Base-by-base conservation (phyloP, 2,888 invertebrate genomes). In the Liposcelis brunnea region DNA sequence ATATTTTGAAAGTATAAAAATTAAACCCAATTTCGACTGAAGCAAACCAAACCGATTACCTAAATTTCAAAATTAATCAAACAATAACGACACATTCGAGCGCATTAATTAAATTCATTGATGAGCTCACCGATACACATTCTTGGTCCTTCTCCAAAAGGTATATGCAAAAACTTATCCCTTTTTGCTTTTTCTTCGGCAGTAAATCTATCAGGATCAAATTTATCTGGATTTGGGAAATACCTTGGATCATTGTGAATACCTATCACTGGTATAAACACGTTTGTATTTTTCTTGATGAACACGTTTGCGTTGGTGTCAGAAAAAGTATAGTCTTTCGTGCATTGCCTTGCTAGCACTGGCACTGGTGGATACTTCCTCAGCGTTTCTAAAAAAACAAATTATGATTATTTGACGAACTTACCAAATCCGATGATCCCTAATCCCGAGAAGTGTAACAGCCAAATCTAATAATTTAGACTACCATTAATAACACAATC, bases 121-220 rank as follows among this genome's bases (percentile, higher is more conserved):
- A n/a, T n/a, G n/a, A n/a, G n/a, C 55, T 54, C 58, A 71, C 72
- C 72, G 54, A 72, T 62, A 54, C 72, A 72, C 57, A 68, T 67
- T 49, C 70, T 61, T 6, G 71, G 71, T 1, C 72, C 72, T 55
- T 70, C 71, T 2, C 72, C 72, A 54, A 72, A 72, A 1, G 72
- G 71, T 61, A 71, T 61, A 65, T 68, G 70, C 45, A 67, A 63
- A 49, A 65, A 69, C 1, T 64, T 65, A 42, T 70, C 70, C 37
- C 72, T 58, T 36, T 61, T 63, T 0, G 65, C 61, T 49, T 70
- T 71, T 21, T 68, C 67, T 47, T 69, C 68, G 5, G 64, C 59
- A 0, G 64, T 57, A 57, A 76, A 77, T 49, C 76, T 63, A 16
- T 75, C 72, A 0, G 77, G 77, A 44, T 70, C 67, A 49, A 77